A percentile compares a stretch with the other conserved stretches of the same genome.
phyloP scores from a whole-genome alignment of 2,888 invertebrate genomes.

The Lochmaea capreae region DNA sequence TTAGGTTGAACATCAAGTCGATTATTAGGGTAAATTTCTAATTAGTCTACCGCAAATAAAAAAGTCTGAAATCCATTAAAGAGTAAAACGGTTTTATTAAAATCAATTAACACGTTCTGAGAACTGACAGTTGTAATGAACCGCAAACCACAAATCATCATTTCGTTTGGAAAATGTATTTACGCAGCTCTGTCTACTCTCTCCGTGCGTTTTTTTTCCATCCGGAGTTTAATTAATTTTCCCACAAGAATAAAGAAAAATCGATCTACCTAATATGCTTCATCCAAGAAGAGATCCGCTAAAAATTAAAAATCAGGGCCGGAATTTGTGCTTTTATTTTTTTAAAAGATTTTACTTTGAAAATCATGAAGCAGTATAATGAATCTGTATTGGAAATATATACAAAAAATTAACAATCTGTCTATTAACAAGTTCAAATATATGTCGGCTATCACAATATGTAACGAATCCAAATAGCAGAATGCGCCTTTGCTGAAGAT shows the following conservation, averaged over 20 bases:
- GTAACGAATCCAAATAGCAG: no score
- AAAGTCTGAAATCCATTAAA: neutral
- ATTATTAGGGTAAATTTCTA: neutral
- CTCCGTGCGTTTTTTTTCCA: neutral
- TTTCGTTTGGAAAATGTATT: conserved; percentile 11
- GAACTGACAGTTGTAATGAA: conserved; percentile 21
- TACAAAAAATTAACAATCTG: no score
- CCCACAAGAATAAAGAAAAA: conserved; percentile 1
- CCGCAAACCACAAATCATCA: conserved; percentile 15
- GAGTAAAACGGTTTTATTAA: neutral
- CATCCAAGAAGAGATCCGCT: no score
- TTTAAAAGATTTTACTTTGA: no score
- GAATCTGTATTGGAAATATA: no score
- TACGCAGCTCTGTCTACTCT: neutral
- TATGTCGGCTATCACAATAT: no score
- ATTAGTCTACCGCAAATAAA: neutral
- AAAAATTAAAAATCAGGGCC: no score
- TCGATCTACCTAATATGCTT: no score
- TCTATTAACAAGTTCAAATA: no score
- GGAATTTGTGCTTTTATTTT: no score
- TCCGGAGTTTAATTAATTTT: conserved; percentile 9
- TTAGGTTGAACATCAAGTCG: neutral
- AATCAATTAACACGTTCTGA: conserved; percentile 13
- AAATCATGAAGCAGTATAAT: no score
- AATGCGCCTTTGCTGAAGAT: no score